These are phyloP conservation scores for Octomys mimax DNA, from an alignment of 2,797 vertebrate genomes.

Conservation along the genomic window DNA sequence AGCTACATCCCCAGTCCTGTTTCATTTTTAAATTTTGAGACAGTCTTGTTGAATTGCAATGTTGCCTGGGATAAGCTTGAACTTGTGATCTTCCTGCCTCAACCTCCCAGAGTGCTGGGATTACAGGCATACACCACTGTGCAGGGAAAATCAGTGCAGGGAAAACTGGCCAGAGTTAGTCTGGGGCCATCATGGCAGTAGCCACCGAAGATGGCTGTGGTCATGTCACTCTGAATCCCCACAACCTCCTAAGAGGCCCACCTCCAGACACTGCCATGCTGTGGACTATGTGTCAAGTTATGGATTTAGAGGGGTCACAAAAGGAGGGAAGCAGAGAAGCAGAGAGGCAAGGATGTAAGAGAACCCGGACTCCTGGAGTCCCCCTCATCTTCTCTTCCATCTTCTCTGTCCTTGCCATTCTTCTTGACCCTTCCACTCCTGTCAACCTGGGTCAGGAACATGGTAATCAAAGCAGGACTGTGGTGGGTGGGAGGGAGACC, in stretches of 20 bases:
- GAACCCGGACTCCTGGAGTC: background rate
- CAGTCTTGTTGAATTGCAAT: background rate
- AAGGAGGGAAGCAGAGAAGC: background rate
- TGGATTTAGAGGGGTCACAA: background rate
- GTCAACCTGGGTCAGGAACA: background rate
- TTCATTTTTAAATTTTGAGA: background rate
- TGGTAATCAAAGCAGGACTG: fast-evolving
- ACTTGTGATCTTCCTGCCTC: background rate
- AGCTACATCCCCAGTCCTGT: background rate
- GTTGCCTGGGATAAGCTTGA: background rate
- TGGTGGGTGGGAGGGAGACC: background rate
- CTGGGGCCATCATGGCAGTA: no score
- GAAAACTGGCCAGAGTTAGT: background rate
- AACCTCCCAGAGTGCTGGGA: background rate
- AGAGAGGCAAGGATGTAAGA: background rate
- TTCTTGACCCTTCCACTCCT: background rate
- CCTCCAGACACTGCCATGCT: background rate
- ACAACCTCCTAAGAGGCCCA: no score
- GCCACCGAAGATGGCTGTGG: no score
- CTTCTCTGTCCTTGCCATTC: background rate
- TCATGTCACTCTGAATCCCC: no score
- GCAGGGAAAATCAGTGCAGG: background rate
- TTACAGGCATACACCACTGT: background rate
- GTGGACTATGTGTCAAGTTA: background rate
- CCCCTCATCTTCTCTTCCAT: background rate